phyloP scores from a whole-genome alignment of 2,797 vertebrate genomes.

The Pseudomugil tenellus region DNA sequence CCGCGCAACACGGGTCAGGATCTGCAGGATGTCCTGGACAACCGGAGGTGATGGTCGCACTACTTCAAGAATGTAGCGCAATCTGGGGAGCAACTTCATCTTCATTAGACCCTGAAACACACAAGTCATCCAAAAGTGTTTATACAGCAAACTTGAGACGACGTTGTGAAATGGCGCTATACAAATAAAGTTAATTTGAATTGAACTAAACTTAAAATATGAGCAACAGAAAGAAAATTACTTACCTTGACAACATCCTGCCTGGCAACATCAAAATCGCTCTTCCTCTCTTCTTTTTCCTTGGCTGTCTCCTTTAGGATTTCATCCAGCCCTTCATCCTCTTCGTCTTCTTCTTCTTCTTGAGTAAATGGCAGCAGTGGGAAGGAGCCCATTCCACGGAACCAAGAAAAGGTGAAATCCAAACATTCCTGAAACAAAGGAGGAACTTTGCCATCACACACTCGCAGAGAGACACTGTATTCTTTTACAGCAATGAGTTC shows the following conservation, averaged over 20 bases:
- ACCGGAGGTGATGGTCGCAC: conserved; percentile 86
- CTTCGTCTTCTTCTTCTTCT: conserved; percentile 88
- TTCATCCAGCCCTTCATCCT: conserved; percentile 82
- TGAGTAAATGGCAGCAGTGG: conserved; percentile 86
- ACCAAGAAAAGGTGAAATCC: conserved; percentile 92
- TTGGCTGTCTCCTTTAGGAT: conserved; percentile 73
- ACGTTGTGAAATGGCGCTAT: no score
- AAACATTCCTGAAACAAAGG: conserved; percentile 86
- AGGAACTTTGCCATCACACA: neutral
- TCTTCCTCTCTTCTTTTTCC: conserved; percentile 87
- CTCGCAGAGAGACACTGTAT: neutral
- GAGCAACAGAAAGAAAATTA: neutral
- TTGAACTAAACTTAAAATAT: no score
- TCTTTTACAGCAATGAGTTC: neutral
- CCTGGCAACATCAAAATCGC: conserved; percentile 88
- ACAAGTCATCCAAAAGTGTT: neutral
- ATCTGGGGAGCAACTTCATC: conserved; percentile 91
- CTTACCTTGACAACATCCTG: conserved; percentile 92
- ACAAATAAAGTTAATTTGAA: no score
- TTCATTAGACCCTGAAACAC: conserved; percentile 89
- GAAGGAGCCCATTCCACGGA: conserved; percentile 86
- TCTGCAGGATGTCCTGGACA: conserved; percentile 88
- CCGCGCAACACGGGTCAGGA: conserved; percentile 89
- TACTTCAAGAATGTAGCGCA: conserved; percentile 95
- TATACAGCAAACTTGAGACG: fast-evolving